Evolutionary conservation across 2,888 invertebrate genomes (phyloP).

Genomic region (Lasioglossum morio): DNA sequence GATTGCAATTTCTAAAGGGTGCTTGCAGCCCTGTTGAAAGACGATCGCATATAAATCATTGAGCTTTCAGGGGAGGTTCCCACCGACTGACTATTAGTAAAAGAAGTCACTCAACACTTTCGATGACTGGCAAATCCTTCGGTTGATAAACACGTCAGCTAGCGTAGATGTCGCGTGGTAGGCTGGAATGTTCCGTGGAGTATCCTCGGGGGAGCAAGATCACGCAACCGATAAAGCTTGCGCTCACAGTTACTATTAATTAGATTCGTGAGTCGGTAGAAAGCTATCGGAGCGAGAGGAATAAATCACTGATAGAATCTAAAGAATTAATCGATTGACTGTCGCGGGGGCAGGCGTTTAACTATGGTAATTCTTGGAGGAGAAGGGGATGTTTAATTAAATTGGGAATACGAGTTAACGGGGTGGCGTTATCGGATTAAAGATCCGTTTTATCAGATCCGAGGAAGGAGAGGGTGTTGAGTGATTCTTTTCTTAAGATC

Average conservation of each 20-base stretch:
- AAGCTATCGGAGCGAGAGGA: constrained; percentile 28
- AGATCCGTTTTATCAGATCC: neutral
- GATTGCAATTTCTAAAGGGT: neutral
- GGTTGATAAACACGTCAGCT: constrained; percentile 40
- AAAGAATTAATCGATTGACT: constrained; percentile 37
- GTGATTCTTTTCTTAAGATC: neutral
- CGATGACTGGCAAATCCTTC: constrained; percentile 39
- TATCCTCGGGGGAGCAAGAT: constrained; percentile 38
- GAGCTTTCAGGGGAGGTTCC: neutral
- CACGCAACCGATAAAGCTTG: constrained; percentile 31
- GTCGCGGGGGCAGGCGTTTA: neutral
- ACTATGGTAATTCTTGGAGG: constrained; percentile 1
- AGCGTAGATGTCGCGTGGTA: constrained; percentile 31
- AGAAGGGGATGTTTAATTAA: constrained; percentile 3
- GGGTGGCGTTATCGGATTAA: neutral
- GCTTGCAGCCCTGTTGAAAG: neutral
- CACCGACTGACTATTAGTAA: neutral
- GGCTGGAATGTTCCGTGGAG: constrained; percentile 2
- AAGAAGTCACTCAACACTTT: constrained; percentile 20
- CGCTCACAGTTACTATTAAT: constrained; percentile 48
- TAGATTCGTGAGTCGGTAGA: constrained; percentile 52
- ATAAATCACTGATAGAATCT: constrained; percentile 52
- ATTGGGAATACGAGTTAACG: neutral
- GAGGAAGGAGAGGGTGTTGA: neutral
- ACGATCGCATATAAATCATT: neutral